These are phyloP conservation scores for Murina feae DNA, from an alignment of 2,113 vertebrate genomes.

Conservation along the genomic window DNA sequence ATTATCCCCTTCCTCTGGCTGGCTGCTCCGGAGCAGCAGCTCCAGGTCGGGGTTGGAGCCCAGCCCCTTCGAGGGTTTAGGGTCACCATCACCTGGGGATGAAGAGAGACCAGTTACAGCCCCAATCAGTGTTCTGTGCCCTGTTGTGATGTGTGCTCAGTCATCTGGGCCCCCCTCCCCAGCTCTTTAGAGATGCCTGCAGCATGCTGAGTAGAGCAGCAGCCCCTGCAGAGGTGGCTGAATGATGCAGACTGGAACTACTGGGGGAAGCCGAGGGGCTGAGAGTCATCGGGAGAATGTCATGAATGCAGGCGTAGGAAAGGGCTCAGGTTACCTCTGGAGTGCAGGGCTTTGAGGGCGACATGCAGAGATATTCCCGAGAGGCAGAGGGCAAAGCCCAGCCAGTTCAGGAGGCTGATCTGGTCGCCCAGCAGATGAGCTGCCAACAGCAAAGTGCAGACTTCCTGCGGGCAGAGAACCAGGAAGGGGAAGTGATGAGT, in stretches of 20 bases:
- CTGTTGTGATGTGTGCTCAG: no score
- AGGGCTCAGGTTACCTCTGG: slow-evolving; percentile 84
- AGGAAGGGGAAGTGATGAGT: not conserved
- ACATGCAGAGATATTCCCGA: slow-evolving; percentile 92
- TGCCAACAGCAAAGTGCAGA: slow-evolving; percentile 91
- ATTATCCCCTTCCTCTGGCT: slow-evolving; percentile 67
- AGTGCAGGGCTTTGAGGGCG: slow-evolving; percentile 86
- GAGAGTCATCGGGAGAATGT: not conserved
- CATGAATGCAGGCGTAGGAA: not conserved
- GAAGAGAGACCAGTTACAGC: slow-evolving; percentile 36
- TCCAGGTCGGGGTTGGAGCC: slow-evolving; percentile 83
- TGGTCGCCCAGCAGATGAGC: slow-evolving; percentile 88
- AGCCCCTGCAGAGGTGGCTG: not conserved
- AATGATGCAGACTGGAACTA: not conserved
- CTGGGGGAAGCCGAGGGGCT: not conserved
- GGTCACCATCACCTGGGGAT: slow-evolving; percentile 68
- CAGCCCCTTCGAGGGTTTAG: slow-evolving; percentile 74
- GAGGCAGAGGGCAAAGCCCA: slow-evolving; percentile 92
- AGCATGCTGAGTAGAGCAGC: no score
- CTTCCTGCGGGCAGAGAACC: slow-evolving; percentile 82
- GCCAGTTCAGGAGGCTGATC: slow-evolving; percentile 90
- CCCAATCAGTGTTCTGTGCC: not conserved
- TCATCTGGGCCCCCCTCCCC: no score
- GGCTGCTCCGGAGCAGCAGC: slow-evolving; percentile 82
- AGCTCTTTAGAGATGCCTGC: not conserved